Evolutionary conservation across 1,140 invertebrate species (phyloP), one percentile per base, ranked within the genome.

Genomic region (Helicoverpa zea): DNA sequence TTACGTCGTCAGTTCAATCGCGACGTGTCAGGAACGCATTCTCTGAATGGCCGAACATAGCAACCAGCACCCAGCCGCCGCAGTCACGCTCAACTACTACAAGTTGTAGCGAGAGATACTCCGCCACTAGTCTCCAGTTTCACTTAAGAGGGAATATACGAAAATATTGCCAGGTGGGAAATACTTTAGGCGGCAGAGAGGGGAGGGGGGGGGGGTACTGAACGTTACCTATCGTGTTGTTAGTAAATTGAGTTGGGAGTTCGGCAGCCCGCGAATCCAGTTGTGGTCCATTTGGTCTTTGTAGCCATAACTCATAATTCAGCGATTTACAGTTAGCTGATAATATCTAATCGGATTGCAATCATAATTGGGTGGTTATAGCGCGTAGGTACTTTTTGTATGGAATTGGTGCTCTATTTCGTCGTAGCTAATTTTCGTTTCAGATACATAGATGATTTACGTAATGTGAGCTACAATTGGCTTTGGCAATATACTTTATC

Each of bases 81-180:
- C 47, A 72, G 18, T 13, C 18, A 11, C 5, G 35, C 14, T 43
- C 5, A 43, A 43, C 35, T 43, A 35, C 35, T 35, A 18, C 47
- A 68, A 68, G 9, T 68, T 68, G 61, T 11, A 49, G n/a, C 13
- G 18, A 47, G 23, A 70, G 16, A 43, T 49, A 70, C 66, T 70
- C 7, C 49, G 30, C 0, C 11, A 47, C 35, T 43, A 64, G 63
- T 64, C 29, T 49, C 43, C 35, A 18, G 63, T 66, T 52, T 70
- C 66, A 52, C 66, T 54, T 52, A 35, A 13, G 13, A 52, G 66
- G 49, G 29, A 23, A 30, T 54, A 52, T 18, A 70, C 18, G 47
- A 54, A 63, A 54, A 29, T 72, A 72, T 72, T 54, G 49, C 23
- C 47, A 54, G 18, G 49, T 52, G 66, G 29, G 66, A 70, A 68